A percentile compares a stretch with the other conserved stretches of the same genome.
Evolutionary conservation across 2,797 vertebrate genomes (phyloP).

Genomic region (Megaceryle alcyon): DNA sequence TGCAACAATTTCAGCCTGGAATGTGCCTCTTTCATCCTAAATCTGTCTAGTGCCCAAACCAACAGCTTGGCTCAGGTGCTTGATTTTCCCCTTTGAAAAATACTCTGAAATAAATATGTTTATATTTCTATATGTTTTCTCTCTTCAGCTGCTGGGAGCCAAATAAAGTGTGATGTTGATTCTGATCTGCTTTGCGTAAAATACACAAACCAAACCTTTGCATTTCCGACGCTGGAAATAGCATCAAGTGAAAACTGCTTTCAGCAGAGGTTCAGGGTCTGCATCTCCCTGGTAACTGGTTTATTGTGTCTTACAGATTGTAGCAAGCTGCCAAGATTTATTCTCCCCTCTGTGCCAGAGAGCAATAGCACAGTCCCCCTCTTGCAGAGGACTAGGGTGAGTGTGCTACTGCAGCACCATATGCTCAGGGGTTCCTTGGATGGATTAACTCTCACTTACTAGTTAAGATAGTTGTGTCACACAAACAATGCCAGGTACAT

Average conservation of each 20-base stretch:
- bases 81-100: background rate
- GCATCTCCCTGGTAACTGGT: background rate
- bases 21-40: background rate
- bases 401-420: background rate
- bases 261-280: background rate
- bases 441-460: background rate
- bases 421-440: background rate
- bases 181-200: slow-evolving; percentile 35
- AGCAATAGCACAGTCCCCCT: background rate
- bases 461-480: background rate
- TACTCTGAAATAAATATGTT: background rate
- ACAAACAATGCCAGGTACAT: background rate
- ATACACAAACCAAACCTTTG: slow-evolving; percentile 16
- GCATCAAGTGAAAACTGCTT: background rate
- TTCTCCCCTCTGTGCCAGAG: background rate
- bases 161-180: slow-evolving; percentile 25
- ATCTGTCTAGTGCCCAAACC: background rate
- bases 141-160: background rate
- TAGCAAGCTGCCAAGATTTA: background rate
- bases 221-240: background rate
- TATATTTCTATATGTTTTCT: background rate
- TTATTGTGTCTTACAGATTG: background rate
- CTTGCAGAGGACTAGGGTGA: background rate
- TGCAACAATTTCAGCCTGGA: background rate
- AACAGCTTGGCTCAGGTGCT: background rate